Conservation (phyloP, 2,113 vertebrate genomes). For the Nematolebias whitei region DNA sequence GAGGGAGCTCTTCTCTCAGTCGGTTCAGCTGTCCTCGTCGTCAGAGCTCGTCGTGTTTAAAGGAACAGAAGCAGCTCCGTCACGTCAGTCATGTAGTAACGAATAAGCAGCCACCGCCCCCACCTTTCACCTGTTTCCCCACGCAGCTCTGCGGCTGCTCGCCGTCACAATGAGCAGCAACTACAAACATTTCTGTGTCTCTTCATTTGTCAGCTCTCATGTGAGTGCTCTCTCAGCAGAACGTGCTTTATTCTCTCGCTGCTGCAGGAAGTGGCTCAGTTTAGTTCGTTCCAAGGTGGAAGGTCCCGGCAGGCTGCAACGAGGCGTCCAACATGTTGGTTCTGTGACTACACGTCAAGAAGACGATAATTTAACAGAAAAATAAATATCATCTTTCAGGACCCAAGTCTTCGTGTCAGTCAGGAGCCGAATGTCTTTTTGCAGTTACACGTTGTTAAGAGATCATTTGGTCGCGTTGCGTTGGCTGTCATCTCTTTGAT, state of each 20-base stretch:
- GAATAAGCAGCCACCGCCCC: not conserved
- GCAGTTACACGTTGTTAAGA: too few relatives aligned
- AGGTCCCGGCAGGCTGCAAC: not conserved
- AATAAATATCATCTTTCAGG: too few relatives aligned
- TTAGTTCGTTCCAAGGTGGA: not conserved
- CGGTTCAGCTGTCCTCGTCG: not conserved
- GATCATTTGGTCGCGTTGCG: too few relatives aligned
- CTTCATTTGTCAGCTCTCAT: not conserved
- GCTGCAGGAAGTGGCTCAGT: not conserved
- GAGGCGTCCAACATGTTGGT: too few relatives aligned
- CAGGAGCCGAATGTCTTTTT: too few relatives aligned
- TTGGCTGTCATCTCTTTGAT: too few relatives aligned
- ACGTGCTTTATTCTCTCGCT: not conserved
- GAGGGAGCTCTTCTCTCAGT: not conserved
- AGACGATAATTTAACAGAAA: too few relatives aligned
- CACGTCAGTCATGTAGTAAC: not conserved
- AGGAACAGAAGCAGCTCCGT: not conserved
- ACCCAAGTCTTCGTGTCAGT: too few relatives aligned
- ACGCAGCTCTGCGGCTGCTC: rapidly evolving
- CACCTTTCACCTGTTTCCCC: not conserved
- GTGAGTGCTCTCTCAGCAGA: not conserved
- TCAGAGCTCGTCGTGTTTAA: not conserved
- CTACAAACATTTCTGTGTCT: not conserved
- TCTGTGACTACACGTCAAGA: too few relatives aligned
- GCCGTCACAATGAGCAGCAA: not conserved